Conservation (phyloP, 1,140 invertebrate genomes). For the Pseudomyrmex cubaensis region DNA sequence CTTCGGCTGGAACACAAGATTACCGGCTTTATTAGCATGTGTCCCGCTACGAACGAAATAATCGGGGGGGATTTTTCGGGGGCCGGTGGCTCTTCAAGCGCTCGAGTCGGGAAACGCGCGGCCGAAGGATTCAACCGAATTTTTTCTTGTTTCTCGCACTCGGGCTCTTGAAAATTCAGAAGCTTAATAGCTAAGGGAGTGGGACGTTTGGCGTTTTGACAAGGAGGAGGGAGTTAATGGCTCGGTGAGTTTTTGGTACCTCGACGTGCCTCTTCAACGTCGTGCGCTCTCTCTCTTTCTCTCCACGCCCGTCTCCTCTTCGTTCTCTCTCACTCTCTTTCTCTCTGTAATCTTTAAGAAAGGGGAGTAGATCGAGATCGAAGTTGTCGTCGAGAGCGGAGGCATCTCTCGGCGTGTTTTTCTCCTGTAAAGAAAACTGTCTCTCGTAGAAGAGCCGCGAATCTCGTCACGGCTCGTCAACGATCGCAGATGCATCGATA, state of each 20-base stretch:
- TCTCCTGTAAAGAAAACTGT: constrained; percentile 58
- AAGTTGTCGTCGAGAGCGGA: constrained; percentile 20
- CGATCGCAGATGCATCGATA: constrained; percentile 48
- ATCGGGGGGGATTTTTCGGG: constrained; percentile 14
- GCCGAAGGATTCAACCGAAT: constrained; percentile 31
- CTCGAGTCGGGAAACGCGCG: constrained; percentile 37
- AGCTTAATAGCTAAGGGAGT: constrained; percentile 53
- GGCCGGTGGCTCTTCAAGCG: constrained; percentile 32
- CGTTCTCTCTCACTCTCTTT: constrained; percentile 15
- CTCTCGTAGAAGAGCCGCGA: constrained; percentile 12
- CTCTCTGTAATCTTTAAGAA: constrained; percentile 19
- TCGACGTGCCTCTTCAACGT: constrained; percentile 34
- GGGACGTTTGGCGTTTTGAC: no score
- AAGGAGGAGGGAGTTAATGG: neutral
- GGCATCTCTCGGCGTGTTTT: constrained; percentile 6
- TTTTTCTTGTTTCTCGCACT: constrained; percentile 4
- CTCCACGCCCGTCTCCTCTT: neutral
- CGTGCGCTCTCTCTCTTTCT: neutral
- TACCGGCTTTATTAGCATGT: constrained; percentile 77
- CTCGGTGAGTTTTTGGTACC: constrained; percentile 16
- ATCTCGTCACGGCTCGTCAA: constrained; percentile 8
- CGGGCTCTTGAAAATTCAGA: constrained; percentile 35
- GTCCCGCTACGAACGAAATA: constrained; percentile 32
- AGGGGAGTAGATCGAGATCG: neutral
- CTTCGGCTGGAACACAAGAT: constrained; percentile 86